These are phyloP conservation scores for Diogma glabrata DNA, from an alignment of 2,888 invertebrate species.

Conservation along the genomic window DNA sequence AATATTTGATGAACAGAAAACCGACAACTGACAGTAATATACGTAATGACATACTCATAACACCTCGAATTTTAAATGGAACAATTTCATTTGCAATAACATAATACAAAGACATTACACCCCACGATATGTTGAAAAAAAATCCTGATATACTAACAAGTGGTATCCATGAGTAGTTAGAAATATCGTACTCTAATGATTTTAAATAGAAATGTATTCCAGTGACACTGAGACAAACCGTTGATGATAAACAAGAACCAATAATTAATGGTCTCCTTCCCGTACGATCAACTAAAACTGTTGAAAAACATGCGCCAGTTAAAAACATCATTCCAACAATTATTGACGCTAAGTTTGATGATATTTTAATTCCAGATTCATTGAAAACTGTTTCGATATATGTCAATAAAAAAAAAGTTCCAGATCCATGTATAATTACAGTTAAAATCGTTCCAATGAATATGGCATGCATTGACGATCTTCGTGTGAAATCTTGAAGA, in stretches of 20 bases:
- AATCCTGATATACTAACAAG: conserved; percentile 27
- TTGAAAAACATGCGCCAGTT: conserved; percentile 26
- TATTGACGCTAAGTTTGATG: no score
- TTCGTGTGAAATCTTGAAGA: conserved; percentile 17
- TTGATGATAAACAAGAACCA: conserved; percentile 21
- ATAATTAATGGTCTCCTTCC: conserved; percentile 25
- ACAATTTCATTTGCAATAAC: conserved; percentile 30
- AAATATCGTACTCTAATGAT: conserved; percentile 17
- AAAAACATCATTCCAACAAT: no score
- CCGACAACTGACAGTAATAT: neutral
- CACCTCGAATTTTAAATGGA: conserved; percentile 18
- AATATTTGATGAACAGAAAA: conserved; percentile 14
- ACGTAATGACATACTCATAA: neutral
- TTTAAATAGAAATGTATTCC: conserved; percentile 25
- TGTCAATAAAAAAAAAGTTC: no score
- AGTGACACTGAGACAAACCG: conserved; percentile 24
- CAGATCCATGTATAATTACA: no score
- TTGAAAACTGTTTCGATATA: no score
- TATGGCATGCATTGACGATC: no score
- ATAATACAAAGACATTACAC: conserved; percentile 28
- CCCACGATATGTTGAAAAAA: conserved; percentile 27
- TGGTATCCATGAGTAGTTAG: conserved; percentile 27
- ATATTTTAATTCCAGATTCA: no score
- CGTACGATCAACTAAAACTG: conserved; percentile 27
- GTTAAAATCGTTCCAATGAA: no score